Percentiles rank a stretch among this genome's conserved stretches.
Evolutionary conservation across 2,113 vertebrate genomes (phyloP).

Genomic region (Engraulis encrasicolus): DNA sequence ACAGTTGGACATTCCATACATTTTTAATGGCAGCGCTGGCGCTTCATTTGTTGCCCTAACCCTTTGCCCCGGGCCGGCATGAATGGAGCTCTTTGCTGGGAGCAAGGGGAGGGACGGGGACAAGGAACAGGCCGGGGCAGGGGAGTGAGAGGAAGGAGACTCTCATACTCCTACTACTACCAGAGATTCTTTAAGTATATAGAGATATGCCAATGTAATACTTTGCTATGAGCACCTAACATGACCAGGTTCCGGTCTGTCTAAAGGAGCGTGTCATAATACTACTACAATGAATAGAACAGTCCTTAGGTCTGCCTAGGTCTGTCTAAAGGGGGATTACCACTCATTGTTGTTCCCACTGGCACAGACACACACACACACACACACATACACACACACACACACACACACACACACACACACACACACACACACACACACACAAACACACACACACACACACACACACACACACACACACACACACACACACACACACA

Average conservation of each 20-base stretch:
- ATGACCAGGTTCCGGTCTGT: too few species aligned
- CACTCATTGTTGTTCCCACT: neutral
- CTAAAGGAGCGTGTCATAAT: too few species aligned
- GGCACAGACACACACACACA: neutral
- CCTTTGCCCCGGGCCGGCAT: constrained; percentile 78
- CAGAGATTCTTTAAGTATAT: too few species aligned
- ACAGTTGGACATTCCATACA: constrained; percentile 86
- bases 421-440: too few species aligned
- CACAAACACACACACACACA: too few species aligned
- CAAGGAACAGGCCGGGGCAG: constrained; percentile 76
- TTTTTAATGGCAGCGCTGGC: constrained; percentile 82
- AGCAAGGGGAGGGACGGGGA: constrained; percentile 66
- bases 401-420: neutral
- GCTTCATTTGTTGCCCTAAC: constrained; percentile 91
- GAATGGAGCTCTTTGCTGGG: constrained; percentile 80
- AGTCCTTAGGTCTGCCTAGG: too few species aligned
- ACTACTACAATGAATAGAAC: too few species aligned
- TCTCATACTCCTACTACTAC: neutral
- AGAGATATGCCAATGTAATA: too few species aligned
- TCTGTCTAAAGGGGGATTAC: too few species aligned
- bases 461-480: neutral
- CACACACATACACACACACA: neutral
- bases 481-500: neutral
- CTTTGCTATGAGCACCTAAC: too few species aligned
- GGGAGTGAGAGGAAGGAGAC: constrained; percentile 50